Percentiles rank a stretch among this genome's conserved stretches.
phyloP scores from a whole-genome alignment of 23 tunicate species.

The Botrylloides violaceus region DNA sequence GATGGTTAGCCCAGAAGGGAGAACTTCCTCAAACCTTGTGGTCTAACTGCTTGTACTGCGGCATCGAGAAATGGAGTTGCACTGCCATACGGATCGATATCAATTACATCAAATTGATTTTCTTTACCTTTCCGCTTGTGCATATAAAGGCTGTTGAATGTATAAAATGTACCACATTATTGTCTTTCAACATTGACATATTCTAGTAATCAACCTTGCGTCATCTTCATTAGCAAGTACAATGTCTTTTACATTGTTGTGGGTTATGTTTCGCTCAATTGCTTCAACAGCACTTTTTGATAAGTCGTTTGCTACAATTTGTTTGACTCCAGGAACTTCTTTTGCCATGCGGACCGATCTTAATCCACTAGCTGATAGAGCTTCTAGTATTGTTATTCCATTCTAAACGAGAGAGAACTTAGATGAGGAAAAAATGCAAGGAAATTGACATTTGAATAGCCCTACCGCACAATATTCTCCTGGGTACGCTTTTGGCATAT shows the following conservation, averaged over 20 bases:
- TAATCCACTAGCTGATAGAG: constrained; percentile 90
- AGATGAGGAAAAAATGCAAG: not conserved
- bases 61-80: constrained; percentile 78
- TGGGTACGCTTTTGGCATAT: constrained; percentile 12
- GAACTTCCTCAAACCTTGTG: constrained; percentile 36
- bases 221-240: constrained; percentile 62
- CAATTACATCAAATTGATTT: constrained; percentile 59
- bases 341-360: constrained; percentile 87
- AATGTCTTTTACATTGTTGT: constrained; percentile 48
- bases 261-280: constrained; percentile 49
- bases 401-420: constrained; percentile 14
- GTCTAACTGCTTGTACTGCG: constrained; percentile 84
- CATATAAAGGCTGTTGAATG: constrained; percentile 46
- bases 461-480: constrained; percentile 27
- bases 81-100: constrained; percentile 93
- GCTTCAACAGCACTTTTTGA: constrained; percentile 61
- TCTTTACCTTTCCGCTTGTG: constrained; percentile 40
- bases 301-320: constrained; percentile 81
- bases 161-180: not conserved
- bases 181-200: not conserved
- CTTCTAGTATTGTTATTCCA: constrained; percentile 82
- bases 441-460: not conserved
- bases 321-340: constrained; percentile 64
- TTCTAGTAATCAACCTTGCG: constrained; percentile 32
- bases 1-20: not conserved